Evolutionary conservation across 2,113 vertebrate species (phyloP).

Genomic region (Struthio camelus): DNA sequence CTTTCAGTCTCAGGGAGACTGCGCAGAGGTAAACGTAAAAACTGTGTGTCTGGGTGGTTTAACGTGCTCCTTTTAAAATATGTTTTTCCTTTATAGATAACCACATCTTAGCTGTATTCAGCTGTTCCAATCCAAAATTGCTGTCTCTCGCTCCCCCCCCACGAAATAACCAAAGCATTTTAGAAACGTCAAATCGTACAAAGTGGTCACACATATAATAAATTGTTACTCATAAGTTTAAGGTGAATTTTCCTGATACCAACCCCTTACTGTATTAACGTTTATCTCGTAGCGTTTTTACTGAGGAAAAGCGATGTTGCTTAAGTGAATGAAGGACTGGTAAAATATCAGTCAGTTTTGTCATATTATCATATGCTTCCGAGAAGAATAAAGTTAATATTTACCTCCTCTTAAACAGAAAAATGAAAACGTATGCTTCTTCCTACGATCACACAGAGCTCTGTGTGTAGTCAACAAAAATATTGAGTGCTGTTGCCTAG

Average conservation of each 20-base stretch:
- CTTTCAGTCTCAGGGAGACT: neutral
- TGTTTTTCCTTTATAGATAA: neutral
- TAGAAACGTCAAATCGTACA: neutral
- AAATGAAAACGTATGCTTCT: slow-evolving; percentile 12
- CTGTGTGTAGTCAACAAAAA: slow-evolving; percentile 69
- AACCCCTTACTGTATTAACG: neutral
- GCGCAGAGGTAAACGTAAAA: neutral
- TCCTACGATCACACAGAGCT: slow-evolving; percentile 21
- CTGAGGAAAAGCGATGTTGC: neutral
- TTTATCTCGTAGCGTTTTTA: neutral
- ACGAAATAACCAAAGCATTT: neutral
- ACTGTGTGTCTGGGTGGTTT: neutral
- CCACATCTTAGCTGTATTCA: neutral
- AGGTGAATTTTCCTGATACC: neutral
- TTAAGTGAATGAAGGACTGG: neutral
- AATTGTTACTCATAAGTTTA: neutral
- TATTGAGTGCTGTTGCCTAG: slow-evolving; percentile 71
- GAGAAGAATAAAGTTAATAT: slow-evolving; percentile 5
- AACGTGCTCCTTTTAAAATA: neutral
- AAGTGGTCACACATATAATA: neutral
- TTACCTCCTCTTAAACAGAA: neutral
- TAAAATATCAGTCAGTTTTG: neutral
- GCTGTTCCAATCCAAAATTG: neutral
- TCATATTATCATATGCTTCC: neutral
- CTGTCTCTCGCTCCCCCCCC: neutral